phyloP scores from a whole-genome alignment of 2,888 invertebrate species.

The Andrena bicolor region DNA sequence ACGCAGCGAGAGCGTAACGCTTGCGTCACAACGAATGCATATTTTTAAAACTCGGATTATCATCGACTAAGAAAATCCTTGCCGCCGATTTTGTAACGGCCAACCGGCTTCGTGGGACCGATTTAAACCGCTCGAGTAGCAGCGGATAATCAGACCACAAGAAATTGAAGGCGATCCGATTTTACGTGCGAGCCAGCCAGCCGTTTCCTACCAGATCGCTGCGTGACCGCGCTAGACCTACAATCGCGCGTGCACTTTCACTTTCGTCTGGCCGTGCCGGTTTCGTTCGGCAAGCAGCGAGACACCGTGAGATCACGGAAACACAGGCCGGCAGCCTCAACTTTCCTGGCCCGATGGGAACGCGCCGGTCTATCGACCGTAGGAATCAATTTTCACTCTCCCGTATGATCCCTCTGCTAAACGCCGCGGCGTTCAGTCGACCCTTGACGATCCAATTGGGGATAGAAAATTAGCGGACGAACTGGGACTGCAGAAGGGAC shows the following conservation, averaged over 20 bases:
- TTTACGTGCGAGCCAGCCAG: conserved; percentile 20
- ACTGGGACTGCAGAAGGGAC: no score
- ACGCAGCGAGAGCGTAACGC: neutral
- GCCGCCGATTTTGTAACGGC: conserved; percentile 15
- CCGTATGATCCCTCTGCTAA: neutral
- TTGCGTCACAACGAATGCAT: neutral
- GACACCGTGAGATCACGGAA: conserved; percentile 47
- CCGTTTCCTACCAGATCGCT: conserved; percentile 39
- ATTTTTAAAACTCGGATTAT: conserved; percentile 9
- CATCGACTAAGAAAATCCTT: neutral
- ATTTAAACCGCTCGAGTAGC: conserved; percentile 10
- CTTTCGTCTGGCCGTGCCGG: conserved; percentile 47
- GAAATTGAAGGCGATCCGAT: conserved; percentile 29
- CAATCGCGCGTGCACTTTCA: conserved; percentile 50
- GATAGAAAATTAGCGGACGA: no score
- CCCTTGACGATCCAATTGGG: neutral
- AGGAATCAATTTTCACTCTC: neutral
- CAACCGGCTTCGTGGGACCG: conserved; percentile 23
- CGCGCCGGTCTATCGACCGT: neutral
- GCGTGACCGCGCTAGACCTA: conserved; percentile 19
- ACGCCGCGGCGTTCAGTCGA: neutral
- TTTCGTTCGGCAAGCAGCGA: conserved; percentile 21
- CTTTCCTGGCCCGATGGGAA: neutral
- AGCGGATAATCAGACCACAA: conserved; percentile 27
- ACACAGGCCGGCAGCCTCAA: neutral